Evolutionary conservation across 1,140 invertebrate genomes (phyloP).

Genomic region (Zaprionus vittiger): DNA sequence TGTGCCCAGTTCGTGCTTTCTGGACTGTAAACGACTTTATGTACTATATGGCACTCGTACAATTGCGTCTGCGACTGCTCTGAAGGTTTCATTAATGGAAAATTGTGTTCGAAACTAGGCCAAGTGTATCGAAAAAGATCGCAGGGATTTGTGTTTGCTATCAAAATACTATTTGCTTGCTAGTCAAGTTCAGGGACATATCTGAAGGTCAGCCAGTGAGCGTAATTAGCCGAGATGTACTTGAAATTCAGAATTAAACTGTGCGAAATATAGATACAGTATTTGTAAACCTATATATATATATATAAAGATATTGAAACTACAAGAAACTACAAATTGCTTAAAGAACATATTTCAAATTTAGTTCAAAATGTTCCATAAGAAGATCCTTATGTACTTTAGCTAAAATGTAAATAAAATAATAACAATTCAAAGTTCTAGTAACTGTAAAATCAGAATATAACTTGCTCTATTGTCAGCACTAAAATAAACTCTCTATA

Average conservation of each 20-base stretch:
- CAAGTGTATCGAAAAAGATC: slow-evolving; percentile 56
- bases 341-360: not conserved
- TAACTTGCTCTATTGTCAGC: not conserved
- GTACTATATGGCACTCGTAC: slow-evolving; percentile 13
- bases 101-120: slow-evolving; percentile 64
- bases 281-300: not conserved
- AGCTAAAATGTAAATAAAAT: not conserved
- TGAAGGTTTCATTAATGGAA: slow-evolving; percentile 72
- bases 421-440: not conserved
- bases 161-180: slow-evolving; percentile 25
- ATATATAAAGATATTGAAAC: not conserved
- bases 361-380: too few relatives aligned
- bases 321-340: not conserved
- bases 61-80: slow-evolving; percentile 49
- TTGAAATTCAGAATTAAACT: not conserved
- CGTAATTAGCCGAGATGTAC: not conserved
- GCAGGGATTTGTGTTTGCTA: slow-evolving; percentile 32
- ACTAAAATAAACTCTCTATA: not conserved
- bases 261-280: too few relatives aligned
- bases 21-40: slow-evolving; percentile 69
- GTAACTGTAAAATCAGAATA: not conserved
- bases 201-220: slow-evolving; percentile 22
- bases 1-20: slow-evolving; percentile 64
- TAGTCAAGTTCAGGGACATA: slow-evolving; percentile 49
- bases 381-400: not conserved